Evolutionary conservation across 2,888 invertebrate genomes (phyloP), one percentile per base, ranked within the genome.

Genomic region (Cynaeus angustus): DNA sequence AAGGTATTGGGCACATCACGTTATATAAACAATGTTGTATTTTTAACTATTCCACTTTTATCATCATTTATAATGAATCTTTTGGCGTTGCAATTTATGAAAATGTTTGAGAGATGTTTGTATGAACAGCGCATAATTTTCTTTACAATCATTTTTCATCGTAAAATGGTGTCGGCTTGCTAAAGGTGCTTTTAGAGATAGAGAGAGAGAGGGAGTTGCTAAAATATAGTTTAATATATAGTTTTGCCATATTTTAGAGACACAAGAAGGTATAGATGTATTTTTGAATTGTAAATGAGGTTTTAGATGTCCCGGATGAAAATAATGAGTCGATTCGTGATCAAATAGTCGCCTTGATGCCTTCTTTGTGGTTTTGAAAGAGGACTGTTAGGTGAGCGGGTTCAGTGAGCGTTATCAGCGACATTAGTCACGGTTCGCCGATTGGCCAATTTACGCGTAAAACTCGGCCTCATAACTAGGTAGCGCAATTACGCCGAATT

Each of bases 401-500:
- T 41, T 41, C 46, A 46, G 14, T 16, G 50, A 13, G 48, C 55
- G 56, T 26, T 28, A 28, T 55, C 38, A 30, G 33, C 16, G 16
- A 37, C 9, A 12, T 58, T 58, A 58, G 56, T 58, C 43, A 58
- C 56, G 26, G 56, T 28, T 28, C 26, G 43, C 28, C 13, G 28
- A 58, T 13, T 13, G 59, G 46, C 12, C 59, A 59, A 59, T 59
- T 59, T 59, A 28, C 59, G 59, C 59, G 59, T 59, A 59, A 59
- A 38, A 26, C 21, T 8, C 9, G 14, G 41, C 10, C 41, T 56
- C 43, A 7, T 58, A 56, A 43, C 12, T 58, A 58, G 56, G 28
- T 58, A 43, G 59, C n/a, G 46, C 59, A 59, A 59, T 59, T 59
- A 46, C 26, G 43, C 14, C 9, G 10, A 58, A 58, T 58, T 58